Evolutionary conservation across 2,113 vertebrate species (phyloP).

Genomic region (Campylorhamphus procurvoides): DNA sequence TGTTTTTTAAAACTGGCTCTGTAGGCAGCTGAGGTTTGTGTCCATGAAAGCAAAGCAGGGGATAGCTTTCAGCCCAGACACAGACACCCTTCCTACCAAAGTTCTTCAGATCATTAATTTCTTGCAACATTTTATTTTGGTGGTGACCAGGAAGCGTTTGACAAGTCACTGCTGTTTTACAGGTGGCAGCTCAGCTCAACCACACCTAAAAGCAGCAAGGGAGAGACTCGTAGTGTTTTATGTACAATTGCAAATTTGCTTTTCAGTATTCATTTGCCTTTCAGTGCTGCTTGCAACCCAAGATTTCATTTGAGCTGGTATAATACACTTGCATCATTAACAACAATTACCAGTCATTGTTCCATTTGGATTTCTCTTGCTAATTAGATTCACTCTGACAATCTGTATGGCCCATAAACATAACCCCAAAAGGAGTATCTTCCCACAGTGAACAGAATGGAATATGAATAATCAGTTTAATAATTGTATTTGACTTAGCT

Average conservation of each 20-base stretch:
- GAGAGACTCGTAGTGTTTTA: not conserved
- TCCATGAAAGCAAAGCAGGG: not conserved
- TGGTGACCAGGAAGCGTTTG: not conserved
- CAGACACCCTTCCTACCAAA: not conserved
- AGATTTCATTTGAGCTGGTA: not conserved
- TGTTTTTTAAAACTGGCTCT: not conserved
- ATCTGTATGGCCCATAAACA: constrained; percentile 26
- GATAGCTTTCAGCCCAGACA: not conserved
- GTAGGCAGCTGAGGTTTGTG: not conserved
- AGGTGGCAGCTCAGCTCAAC: not conserved
- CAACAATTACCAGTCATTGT: constrained; percentile 31
- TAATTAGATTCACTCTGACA: constrained; percentile 18
- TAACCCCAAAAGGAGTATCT: constrained; percentile 50
- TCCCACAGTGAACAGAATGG: constrained; percentile 27
- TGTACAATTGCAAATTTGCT: not conserved
- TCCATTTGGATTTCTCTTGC: constrained; percentile 35
- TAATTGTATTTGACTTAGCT: constrained; percentile 19
- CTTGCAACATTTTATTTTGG: not conserved
- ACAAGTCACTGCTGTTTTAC: not conserved
- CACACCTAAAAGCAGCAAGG: not conserved
- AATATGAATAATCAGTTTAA: constrained; percentile 37
- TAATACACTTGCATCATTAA: not conserved
- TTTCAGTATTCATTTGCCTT: not conserved
- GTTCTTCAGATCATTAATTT: not conserved
- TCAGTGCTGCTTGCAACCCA: not conserved